Base-by-base conservation (phyloP, 2,888 invertebrate species). In the Ectemnius cavifrons region DNA sequence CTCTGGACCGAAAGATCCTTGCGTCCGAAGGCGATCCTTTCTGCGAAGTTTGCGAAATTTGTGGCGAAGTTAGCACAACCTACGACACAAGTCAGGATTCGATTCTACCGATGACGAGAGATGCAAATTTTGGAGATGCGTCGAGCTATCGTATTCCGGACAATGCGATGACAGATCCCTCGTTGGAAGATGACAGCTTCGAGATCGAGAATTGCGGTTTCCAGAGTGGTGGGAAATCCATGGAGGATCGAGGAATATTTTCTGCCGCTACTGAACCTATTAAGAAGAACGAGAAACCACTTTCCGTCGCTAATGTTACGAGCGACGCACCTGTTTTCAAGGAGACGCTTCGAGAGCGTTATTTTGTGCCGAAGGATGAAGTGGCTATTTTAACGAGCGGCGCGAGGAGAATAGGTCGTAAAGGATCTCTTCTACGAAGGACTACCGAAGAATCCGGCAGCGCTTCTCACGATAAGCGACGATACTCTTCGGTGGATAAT, bases 401-500 rank as follows among this genome's bases (percentile, higher is more conserved):
- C 11, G 59, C 77, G 3, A 89, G 84, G 2, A 82, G 82, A 18
- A 76, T 89, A 4, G 82, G 71, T 18, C 82, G 91, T 4, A 89
- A 88, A 3, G 88, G 89, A 1, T 90, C 90, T 0, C 74, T 88
- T 47, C 73, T 84, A 3, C 85, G 84, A 14, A 88, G 84, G 37
- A 69, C 67, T 2, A 63, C 27, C 23, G 75, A 76, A 2, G 74
- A 75, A 20, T 28, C 63, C 0, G 71, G 67, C 1, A 79, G 73
- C 27, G 80, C 61, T 14, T 62, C 78, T 0, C 88, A 85, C 20
- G 86, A 88, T 6, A 89, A 88, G 23, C 75, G 90, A 23, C 79
- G 89, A 1, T 91, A 88, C 62, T 89, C 90, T 0, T 91, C 90
- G 0, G 91, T 88, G 6, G 91, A 91, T 37, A 90, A 89, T 80